Percentiles rank a stretch among this genome's conserved stretches.
Conservation (phyloP, 2,888 invertebrate species). For the Saturnia japonica region DNA sequence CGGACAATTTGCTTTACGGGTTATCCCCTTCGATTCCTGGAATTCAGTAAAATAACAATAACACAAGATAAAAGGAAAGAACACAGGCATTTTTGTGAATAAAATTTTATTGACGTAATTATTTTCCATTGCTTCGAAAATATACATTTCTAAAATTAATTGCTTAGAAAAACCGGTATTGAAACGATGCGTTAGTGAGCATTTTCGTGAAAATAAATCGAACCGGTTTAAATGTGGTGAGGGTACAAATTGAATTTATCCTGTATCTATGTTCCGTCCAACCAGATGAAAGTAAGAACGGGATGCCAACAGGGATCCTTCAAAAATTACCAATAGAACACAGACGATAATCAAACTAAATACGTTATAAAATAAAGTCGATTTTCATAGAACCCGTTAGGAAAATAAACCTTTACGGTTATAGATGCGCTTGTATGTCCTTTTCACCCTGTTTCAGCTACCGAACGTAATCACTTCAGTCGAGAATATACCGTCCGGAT, state of each 20-base stretch:
- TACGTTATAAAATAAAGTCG: conserved; percentile 17
- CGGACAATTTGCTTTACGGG: conserved; percentile 21
- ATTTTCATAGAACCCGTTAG: conserved; percentile 30
- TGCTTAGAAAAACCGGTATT: conserved; percentile 27
- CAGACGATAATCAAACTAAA: conserved; percentile 36
- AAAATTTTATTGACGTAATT: background rate
- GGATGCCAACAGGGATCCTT: conserved; percentile 67
- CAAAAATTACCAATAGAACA: conserved; percentile 49
- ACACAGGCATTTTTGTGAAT: conserved; percentile 24
- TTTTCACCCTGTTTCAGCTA: conserved; percentile 73
- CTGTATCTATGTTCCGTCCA: conserved; percentile 72
- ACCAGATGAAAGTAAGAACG: conserved; percentile 70
- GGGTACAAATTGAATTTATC: conserved; percentile 75
- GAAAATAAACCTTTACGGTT: conserved; percentile 46
- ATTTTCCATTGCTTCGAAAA: conserved; percentile 27
- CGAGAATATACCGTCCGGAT: conserved; percentile 74
- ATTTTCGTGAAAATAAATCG: conserved; percentile 47
- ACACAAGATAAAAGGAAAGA: conserved; percentile 35
- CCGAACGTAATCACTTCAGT: conserved; percentile 66
- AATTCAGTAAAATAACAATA: conserved; percentile 34
- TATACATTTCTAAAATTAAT: background rate
- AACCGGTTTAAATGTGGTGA: conserved; percentile 48
- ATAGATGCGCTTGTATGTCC: conserved; percentile 55
- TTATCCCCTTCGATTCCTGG: conserved; percentile 11
- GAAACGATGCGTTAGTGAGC: conserved; percentile 36